Percentiles rank a stretch among this genome's conserved stretches.
Evolutionary conservation across 2,888 invertebrate species (phyloP).

Genomic region (Platycnemis pennipes): DNA sequence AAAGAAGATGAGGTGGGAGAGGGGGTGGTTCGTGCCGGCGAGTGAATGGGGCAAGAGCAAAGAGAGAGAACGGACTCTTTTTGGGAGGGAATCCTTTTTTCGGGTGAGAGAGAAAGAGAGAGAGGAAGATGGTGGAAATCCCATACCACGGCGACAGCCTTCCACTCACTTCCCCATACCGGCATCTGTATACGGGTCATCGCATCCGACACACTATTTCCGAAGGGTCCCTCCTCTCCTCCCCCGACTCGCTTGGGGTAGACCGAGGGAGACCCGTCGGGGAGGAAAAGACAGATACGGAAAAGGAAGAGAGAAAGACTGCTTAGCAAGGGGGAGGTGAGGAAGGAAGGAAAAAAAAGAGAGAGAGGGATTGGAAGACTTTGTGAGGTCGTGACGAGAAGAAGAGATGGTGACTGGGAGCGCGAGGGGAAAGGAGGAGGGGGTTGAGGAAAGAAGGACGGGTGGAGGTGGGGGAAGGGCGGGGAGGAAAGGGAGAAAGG

Average conservation of each 20-base stretch:
- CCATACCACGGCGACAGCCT: conserved; percentile 7
- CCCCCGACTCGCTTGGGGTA: background rate
- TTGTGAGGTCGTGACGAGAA: background rate
- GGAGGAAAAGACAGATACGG: background rate
- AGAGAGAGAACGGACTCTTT: background rate
- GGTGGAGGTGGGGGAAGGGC: background rate
- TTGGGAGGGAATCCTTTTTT: background rate
- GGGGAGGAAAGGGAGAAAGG: background rate
- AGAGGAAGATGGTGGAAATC: background rate
- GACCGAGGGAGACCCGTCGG: background rate
- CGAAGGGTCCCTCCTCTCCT: background rate
- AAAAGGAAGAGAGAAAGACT: background rate
- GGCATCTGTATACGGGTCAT: conserved; percentile 65
- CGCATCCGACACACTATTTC: conserved; percentile 44
- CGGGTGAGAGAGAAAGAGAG: background rate
- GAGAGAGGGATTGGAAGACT: too few relatives aligned
- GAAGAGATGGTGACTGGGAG: background rate
- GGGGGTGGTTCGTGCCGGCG: background rate
- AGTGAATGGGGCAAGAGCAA: background rate
- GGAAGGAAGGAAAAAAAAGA: background rate
- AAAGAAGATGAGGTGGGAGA: background rate
- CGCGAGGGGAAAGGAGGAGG: background rate
- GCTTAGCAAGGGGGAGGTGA: background rate
- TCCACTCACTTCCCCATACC: conserved; percentile 9
- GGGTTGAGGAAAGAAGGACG: background rate